These are phyloP conservation scores for Ceyx erithaca DNA, from an alignment of 2,797 vertebrate genomes.

Conservation along the genomic window DNA sequence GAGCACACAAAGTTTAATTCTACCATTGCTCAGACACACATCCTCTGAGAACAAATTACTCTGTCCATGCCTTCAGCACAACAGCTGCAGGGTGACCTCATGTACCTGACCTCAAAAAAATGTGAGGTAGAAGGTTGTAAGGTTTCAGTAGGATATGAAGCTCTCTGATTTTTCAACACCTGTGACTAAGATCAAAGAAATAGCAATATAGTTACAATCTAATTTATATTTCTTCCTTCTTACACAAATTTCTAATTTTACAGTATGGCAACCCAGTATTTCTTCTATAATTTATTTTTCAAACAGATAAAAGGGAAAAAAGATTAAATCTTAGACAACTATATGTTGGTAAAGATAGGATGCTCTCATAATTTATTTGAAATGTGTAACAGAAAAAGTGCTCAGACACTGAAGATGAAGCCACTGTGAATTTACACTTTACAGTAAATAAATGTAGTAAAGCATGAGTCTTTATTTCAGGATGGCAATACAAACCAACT, in stretches of 20 bases:
- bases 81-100: not conserved
- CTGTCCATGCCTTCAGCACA: not conserved
- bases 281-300: not conserved
- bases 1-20: rapidly evolving
- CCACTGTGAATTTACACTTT: not conserved
- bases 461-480: not conserved
- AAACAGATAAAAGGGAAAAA: not conserved
- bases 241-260: not conserved
- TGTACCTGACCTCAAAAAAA: not conserved
- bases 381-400: not conserved
- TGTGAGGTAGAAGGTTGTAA: not conserved
- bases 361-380: not conserved
- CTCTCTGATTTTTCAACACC: not conserved
- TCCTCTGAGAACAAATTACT: rapidly evolving
- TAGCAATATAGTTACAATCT: not conserved
- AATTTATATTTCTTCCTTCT: not conserved
- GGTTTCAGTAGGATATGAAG: not conserved
- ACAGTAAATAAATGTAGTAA: not conserved
- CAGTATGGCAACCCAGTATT: not conserved
- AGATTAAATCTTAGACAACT: not conserved
- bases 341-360: not conserved
- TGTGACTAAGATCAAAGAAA: not conserved
- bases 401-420: not conserved
- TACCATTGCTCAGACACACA: rapidly evolving
- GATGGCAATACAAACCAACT: not conserved